Base-by-base conservation (phyloP, 1,140 invertebrate species). In the Drosophila ironensis region DNA sequence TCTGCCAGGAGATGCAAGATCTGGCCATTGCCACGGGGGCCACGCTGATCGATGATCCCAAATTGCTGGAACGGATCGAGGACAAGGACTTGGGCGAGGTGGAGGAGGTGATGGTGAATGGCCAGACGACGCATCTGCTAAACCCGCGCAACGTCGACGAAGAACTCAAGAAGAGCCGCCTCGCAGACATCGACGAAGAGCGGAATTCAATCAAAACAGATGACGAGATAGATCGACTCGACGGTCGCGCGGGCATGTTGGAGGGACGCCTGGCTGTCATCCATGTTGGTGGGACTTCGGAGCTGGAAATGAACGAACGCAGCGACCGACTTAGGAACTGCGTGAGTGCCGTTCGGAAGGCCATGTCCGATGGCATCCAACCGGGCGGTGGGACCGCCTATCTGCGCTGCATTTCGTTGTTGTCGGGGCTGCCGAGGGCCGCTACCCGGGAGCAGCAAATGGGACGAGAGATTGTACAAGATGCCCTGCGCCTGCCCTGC, bases 171-270 rank as follows among this genome's bases (percentile, higher is more conserved):
- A 91, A 94, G 20, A 91, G 91, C 56, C 91, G 95, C 33, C 90
- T 94, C 8, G 89, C 91, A 4, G 91, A 94, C 72, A 93, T 96
- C 44, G 92, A n/a, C n/a, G n/a, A 92, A 72, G 92, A 94, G 47
- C 93, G 95, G 73, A 93, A 96, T 93, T 91, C 19, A 94, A n/a
- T n/a, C n/a, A n/a, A n/a, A n/a, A n/a, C 92, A 8, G 94, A 95
- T 50, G 95, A 95, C 82, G 95, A 96, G 71, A 93, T 94, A 86
- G 93, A 95, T 61, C 94, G 95, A 76, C 91, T 96, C 17, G 92
- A 93, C 72, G 94, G 95, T 78, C 91, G 95, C 46, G 78, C 96
- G n/a, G 94, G 94, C 0, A 92, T 94, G 72, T 80, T 96, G 8
- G 91, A 93, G 4, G 92, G 92, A 72, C 94, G 91, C n/a, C 93